These are phyloP conservation scores for Brachypodius melanocephalos DNA, from an alignment of 2,113 vertebrate genomes.

Conservation along the genomic window DNA sequence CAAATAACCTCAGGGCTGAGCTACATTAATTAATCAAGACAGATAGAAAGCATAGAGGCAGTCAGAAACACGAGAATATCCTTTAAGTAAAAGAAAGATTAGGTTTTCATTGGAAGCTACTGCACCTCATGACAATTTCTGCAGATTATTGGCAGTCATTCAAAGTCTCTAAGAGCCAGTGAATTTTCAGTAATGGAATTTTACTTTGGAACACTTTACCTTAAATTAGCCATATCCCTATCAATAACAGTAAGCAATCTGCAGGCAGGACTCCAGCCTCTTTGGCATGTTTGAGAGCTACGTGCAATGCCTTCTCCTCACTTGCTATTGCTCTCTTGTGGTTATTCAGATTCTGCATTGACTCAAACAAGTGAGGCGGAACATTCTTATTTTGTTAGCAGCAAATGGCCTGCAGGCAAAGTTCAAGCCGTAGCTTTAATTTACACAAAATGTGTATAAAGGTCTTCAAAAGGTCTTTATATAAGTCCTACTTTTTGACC, in stretches of 20 bases:
- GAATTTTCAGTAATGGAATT: constrained; percentile 33
- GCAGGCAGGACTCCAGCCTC: not conserved
- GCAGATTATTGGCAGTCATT: not conserved
- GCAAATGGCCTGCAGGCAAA: not conserved
- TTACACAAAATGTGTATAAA: not conserved
- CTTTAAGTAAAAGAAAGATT: constrained; percentile 19
- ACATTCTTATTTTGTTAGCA: not conserved
- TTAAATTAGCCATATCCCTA: constrained; percentile 37
- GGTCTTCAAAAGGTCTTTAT: not conserved
- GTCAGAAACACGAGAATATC: constrained; percentile 2
- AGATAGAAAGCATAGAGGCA: not conserved
- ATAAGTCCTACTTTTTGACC: not conserved
- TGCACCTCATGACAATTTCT: not conserved
- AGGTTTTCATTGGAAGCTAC: constrained; percentile 30
- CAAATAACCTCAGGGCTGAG: not conserved
- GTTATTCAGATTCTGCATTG: not conserved
- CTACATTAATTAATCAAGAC: constrained; percentile 11
- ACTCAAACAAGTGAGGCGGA: not conserved
- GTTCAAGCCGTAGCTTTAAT: not conserved
- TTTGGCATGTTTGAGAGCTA: not conserved
- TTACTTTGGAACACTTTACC: constrained; percentile 27
- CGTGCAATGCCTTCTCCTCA: not conserved
- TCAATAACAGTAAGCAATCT: constrained; percentile 34
- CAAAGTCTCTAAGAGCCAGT: not conserved
- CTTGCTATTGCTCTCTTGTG: not conserved